Evolutionary conservation across 2,797 vertebrate species (phyloP), one percentile per base, ranked within the genome.

Genomic region (Sparidentex hasta): DNA sequence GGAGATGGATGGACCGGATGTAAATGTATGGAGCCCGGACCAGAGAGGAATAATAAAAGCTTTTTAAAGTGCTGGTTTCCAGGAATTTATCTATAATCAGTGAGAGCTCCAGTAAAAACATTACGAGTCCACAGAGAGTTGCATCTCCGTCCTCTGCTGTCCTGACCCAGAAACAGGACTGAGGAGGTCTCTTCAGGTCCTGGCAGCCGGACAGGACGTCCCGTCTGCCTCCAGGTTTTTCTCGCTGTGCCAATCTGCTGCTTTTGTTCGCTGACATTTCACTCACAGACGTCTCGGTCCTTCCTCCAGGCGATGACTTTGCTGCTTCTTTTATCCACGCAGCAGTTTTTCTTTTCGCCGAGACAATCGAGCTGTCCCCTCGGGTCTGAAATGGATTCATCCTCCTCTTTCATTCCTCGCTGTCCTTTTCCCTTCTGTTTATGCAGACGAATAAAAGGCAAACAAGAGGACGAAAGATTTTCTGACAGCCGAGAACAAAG

Each of bases 401-500:
- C 54, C 58, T 50, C 29, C 2, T 63, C 81, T 78, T 73, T 82
- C 70, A 21, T 51, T 64, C 74, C 71, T 13, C 50, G 18, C 74
- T 17, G 75, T 74, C 74, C 57, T 70, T 46, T 58, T 43, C n/a
- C 57, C 20, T 4, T 56, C 72, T 84, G 82, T 90, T 85, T 81
- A 83, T 75, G 74, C 70, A 61, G 71, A 79, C 9, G 25, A 12
- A 46, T 29, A 74, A 84, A 87, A 78, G 65, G 50, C 65, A 59
- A 86, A 66, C 76, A 76, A 13, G 43, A 14, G 51, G 58, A 90
- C 86, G 86, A 86, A 88, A 56, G 86, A 13, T 29, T n/a, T 16
- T 1, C 48, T 88, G 86, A 80, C 80, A 88, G 82, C 5, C 0
- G 41, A 57, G 80, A 48, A 90, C 82, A 85, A 84, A 86, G 74